A percentile compares a stretch with the other conserved stretches of the same genome.
phyloP scores from a whole-genome alignment of 2,113 vertebrate genomes.

The Austrofundulus limnaeus region DNA sequence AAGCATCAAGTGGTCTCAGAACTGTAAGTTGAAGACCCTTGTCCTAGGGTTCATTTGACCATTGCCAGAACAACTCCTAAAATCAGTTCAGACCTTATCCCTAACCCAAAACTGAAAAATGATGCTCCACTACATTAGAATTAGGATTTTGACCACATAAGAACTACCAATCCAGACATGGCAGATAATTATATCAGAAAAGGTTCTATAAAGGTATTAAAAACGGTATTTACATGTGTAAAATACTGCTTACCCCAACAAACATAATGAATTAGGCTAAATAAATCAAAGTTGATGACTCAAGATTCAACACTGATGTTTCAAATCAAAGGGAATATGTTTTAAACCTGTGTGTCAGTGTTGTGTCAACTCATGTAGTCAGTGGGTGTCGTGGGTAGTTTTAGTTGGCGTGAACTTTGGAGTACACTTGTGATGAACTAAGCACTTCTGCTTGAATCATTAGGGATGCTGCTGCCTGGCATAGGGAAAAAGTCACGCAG shows the following conservation, averaged over 20 bases:
- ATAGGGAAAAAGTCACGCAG: constrained; percentile 52
- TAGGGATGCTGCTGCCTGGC: constrained; percentile 48
- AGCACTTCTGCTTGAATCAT: constrained; percentile 69
- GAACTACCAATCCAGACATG: too few relatives aligned
- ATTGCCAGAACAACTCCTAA: too few relatives aligned
- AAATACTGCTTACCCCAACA: neutral
- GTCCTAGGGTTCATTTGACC: too few relatives aligned
- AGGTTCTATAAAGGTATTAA: too few relatives aligned
- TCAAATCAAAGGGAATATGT: neutral
- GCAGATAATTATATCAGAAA: too few relatives aligned
- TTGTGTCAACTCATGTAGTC: constrained; percentile 41
- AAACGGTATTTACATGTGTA: neutral
- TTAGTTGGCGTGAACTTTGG: constrained; percentile 33
- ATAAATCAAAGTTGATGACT: neutral
- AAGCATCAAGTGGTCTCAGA: too few relatives aligned
- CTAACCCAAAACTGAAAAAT: too few relatives aligned
- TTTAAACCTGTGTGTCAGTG: constrained; percentile 19
- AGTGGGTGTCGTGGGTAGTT: constrained; percentile 43
- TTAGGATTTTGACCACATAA: too few relatives aligned
- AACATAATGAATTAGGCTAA: neutral
- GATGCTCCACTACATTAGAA: too few relatives aligned
- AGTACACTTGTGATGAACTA: constrained; percentile 65
- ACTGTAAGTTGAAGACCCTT: too few relatives aligned
- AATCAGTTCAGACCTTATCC: too few relatives aligned
- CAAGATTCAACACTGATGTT: neutral